These are phyloP conservation scores for Heteromormyrus szaboi DNA, from an alignment of 2,797 vertebrate species.

Conservation along the genomic window DNA sequence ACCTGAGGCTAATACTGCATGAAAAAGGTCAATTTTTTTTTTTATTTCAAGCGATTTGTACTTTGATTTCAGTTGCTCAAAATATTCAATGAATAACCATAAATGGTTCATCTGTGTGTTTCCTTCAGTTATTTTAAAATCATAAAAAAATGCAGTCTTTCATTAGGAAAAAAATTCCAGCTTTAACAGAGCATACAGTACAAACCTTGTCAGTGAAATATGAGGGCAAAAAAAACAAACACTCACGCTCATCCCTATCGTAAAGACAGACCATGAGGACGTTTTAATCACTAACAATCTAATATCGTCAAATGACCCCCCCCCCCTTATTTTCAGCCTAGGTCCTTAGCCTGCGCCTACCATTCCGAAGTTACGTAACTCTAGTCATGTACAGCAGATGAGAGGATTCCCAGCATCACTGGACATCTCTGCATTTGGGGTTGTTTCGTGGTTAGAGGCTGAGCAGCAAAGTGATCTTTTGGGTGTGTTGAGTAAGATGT, in stretches of 20 bases:
- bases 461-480: constrained; percentile 21
- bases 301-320: background rate
- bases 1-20: background rate
- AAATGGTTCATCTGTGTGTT: too few relatives aligned
- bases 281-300: background rate
- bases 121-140: too few relatives aligned
- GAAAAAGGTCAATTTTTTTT: too few relatives aligned
- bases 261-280: background rate
- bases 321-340: constrained; percentile 27
- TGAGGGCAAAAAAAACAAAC: too few relatives aligned
- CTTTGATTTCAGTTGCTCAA: too few relatives aligned
- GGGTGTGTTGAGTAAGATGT: background rate
- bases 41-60: too few relatives aligned
- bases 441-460: constrained; percentile 46
- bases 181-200: too few relatives aligned
- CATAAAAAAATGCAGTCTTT: too few relatives aligned
- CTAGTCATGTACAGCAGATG: constrained; percentile 58
- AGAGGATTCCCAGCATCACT: constrained; percentile 65
- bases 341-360: constrained; percentile 47
- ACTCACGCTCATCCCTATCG: too few relatives aligned
- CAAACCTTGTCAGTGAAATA: too few relatives aligned
- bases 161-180: too few relatives aligned
- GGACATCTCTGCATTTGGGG: constrained; percentile 56
- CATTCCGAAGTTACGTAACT: constrained; percentile 46
- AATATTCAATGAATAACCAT: too few relatives aligned